Base-by-base conservation (phyloP, 1,140 invertebrate genomes). In the Monochamus saltuarius region DNA sequence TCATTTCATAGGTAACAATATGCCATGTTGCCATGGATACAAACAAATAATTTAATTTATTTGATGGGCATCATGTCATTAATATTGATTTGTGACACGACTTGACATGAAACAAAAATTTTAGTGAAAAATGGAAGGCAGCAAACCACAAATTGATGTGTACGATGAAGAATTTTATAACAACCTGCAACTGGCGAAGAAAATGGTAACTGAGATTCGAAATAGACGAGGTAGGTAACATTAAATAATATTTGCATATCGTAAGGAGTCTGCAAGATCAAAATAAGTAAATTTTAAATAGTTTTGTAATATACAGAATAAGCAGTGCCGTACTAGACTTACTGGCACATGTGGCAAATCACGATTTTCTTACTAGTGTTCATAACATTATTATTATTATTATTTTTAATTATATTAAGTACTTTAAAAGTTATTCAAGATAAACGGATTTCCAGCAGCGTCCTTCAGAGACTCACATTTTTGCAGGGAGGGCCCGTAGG, bases 121-220 rank as follows among this genome's bases (percentile, higher is more conserved):
- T 19, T 39, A 61, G 59, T 55, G n/a, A 39, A 56, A 62, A 54
- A 19, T 17, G 17, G 10, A n/a, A 7, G 38, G 9, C 29, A 47
- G 59, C 13, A 59, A 51, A n/a, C 7, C 50, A n/a, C 53, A 61
- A 37, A 46, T 61, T n/a, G 72, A 73, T 56, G 59, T 74, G 34
- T 76, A 75, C 58, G 75, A 78, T 62, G 73, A 77, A 55, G 73
- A 77, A 64, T 78, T 78, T 52, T 67, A 68, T 39, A 68, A 56
- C 35, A 73, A 77, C 54, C 67, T 77, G 61, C 65, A 71, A 47
- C 43, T 78, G 9, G 75, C 76, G 0, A 77, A 76, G 50, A 65
- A 40, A 42, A 46, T 78, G 7, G 68, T 77, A n/a, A 56, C 58
- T n/a, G 63, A 75, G 66, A 45, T 78, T 9, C 55, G 62, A 43